phyloP scores from a whole-genome alignment of 2,113 vertebrate genomes.

The Theristicus caerulescens region DNA sequence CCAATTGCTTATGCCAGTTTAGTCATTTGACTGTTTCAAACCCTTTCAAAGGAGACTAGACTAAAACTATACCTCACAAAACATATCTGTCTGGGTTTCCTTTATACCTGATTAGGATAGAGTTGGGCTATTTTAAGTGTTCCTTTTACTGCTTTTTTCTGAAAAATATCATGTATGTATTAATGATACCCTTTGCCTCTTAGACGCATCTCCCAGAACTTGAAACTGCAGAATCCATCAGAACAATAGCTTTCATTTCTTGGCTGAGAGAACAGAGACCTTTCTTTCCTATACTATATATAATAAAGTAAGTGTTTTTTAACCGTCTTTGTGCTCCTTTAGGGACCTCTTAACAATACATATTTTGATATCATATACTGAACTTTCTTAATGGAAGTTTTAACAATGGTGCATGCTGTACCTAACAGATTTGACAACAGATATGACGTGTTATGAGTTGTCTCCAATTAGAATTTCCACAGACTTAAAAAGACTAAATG shows the following conservation, averaged over 20 bases:
- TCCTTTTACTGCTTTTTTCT: neutral
- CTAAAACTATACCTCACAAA: neutral
- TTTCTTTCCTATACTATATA: slow-evolving; percentile 87
- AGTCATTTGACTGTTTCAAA: neutral
- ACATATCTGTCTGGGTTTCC: neutral
- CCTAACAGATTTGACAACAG: neutral
- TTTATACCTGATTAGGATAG: neutral
- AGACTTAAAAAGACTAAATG: neutral
- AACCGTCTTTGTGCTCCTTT: neutral
- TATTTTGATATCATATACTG: neutral
- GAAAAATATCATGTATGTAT: neutral
- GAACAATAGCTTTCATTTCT: slow-evolving; percentile 84
- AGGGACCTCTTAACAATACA: neutral
- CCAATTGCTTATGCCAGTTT: neutral
- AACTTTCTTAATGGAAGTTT: neutral
- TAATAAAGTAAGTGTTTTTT: slow-evolving; percentile 84
- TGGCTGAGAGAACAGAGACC: slow-evolving; percentile 95
- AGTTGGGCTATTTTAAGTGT: neutral
- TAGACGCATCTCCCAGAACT: slow-evolving; percentile 91
- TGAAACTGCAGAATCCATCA: slow-evolving; percentile 90
- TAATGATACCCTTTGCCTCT: slow-evolving; percentile 26
- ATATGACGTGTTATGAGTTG: neutral
- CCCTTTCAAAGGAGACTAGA: neutral
- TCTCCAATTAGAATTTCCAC: neutral
- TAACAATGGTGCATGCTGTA: neutral